Percentiles rank a stretch among this genome's conserved stretches.
Conservation (phyloP, 2,113 vertebrate genomes). For the Clarias batrachus region DNA sequence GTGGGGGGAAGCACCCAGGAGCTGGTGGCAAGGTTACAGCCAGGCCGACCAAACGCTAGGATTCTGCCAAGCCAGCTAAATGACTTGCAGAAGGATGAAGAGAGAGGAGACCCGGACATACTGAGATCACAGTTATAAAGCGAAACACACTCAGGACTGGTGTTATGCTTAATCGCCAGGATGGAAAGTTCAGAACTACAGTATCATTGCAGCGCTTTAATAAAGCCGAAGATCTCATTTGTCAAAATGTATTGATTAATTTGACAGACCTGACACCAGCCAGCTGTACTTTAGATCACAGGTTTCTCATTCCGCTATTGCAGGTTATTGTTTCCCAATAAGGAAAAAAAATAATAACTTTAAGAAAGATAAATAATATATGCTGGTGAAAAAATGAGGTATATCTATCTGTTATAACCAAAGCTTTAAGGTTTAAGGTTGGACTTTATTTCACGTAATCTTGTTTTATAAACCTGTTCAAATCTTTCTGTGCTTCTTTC, state of each 20-base stretch:
- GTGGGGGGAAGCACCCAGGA: constrained; percentile 46
- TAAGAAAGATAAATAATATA: not conserved
- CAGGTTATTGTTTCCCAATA: not conserved
- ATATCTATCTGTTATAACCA: not conserved
- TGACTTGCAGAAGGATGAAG: constrained; percentile 64
- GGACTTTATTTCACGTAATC: not conserved
- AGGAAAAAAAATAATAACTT: not conserved
- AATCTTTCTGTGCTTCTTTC: not conserved
- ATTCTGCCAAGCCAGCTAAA: constrained; percentile 75
- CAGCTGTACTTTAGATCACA: not conserved
- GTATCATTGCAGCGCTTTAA: not conserved
- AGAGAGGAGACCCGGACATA: constrained; percentile 65
- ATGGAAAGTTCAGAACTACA: constrained; percentile 15
- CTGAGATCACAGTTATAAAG: constrained; percentile 17
- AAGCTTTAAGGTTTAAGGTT: not conserved
- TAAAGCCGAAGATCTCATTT: not conserved
- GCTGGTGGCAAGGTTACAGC: constrained; percentile 80
- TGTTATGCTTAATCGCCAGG: constrained; percentile 19
- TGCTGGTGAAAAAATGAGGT: not conserved
- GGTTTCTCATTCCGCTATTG: not conserved
- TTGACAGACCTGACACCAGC: not conserved
- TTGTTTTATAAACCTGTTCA: not conserved
- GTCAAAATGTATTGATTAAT: not conserved
- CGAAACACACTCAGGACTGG: not conserved
- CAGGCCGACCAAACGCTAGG: constrained; percentile 69